These are phyloP conservation scores for Sporophila hypoxantha DNA, from an alignment of 2,113 vertebrate species.

Conservation along the genomic window DNA sequence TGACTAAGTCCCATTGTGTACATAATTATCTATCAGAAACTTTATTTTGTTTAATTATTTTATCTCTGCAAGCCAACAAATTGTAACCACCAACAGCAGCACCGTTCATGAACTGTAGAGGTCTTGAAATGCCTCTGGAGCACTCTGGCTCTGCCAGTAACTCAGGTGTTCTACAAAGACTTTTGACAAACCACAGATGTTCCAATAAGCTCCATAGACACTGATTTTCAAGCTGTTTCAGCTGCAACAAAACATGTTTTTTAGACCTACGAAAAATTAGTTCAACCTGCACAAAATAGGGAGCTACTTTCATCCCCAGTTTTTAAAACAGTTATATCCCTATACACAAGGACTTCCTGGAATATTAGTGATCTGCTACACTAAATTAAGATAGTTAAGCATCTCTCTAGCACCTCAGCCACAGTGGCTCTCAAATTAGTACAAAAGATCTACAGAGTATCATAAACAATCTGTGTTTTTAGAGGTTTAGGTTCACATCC, in stretches of 20 bases:
- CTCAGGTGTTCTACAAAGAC: not conserved
- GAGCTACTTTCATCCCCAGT: not conserved
- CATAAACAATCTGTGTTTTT: not conserved
- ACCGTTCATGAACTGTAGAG: accelerated
- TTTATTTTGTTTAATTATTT: not conserved
- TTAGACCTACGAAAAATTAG: not conserved
- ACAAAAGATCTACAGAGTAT: not conserved
- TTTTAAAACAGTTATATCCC: not conserved
- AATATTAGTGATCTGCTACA: not conserved
- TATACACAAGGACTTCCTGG: not conserved
- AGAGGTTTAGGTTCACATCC: not conserved
- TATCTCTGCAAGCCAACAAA: not conserved
- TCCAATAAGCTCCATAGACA: not conserved
- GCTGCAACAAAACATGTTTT: not conserved
- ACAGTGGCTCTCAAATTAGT: not conserved
- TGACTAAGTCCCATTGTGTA: not conserved
- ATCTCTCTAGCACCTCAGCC: not conserved
- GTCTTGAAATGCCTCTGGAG: not conserved
- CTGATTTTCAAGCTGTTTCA: not conserved
- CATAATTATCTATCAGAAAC: not conserved
- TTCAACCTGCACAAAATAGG: not conserved
- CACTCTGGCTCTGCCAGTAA: not conserved
- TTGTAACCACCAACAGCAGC: not conserved
- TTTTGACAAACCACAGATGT: not conserved
- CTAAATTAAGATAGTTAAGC: not conserved